A percentile compares a stretch with the other conserved stretches of the same genome.
Conservation (phyloP, 35 echinoderm and acorn worm species). For the Apostichopus japonicus region DNA sequence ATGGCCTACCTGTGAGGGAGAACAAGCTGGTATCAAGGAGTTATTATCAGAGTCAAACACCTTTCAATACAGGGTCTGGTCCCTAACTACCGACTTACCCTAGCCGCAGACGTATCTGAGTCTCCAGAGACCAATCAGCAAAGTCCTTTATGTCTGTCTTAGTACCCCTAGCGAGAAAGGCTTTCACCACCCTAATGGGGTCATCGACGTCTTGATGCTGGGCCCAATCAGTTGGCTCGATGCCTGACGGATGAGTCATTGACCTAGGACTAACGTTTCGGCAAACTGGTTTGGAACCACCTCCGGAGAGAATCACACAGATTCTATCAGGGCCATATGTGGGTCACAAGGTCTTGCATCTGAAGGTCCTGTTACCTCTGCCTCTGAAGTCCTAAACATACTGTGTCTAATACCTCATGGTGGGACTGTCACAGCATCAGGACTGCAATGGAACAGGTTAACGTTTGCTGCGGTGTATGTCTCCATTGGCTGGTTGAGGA, state of each 20-base stretch:
- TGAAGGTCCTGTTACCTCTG: neutral
- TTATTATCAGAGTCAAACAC: neutral
- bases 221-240: neutral
- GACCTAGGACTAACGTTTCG: neutral
- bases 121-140: neutral
- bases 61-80: conserved; percentile 25
- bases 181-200: neutral
- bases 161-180: neutral
- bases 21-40: conserved; percentile 45
- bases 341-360: neutral
- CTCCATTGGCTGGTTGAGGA: neutral
- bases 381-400: neutral
- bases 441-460: neutral
- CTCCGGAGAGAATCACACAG: neutral
- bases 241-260: neutral
- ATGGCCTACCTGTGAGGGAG: conserved; percentile 42
- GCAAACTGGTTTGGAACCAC: neutral
- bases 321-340: neutral
- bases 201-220: neutral
- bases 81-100: conserved; percentile 9
- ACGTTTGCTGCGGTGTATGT: neutral
- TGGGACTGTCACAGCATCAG: neutral
- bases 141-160: neutral
- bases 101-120: neutral
- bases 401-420: neutral